A percentile compares a stretch with the other conserved stretches of the same genome.
Conservation (phyloP, 2,113 vertebrate species). For the Murina feae region DNA sequence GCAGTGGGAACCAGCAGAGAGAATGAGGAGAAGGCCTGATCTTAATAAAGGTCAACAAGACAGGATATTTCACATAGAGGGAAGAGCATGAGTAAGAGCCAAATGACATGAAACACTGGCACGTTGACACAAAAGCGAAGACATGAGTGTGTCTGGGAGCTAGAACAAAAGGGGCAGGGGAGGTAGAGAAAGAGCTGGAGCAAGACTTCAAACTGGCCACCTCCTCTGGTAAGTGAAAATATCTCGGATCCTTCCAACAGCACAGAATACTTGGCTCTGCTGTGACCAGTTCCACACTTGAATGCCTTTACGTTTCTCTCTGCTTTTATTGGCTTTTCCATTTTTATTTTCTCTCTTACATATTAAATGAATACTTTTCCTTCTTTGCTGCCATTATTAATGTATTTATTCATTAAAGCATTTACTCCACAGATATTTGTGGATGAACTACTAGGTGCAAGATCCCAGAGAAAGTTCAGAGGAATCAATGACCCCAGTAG, state of each 20-base stretch:
- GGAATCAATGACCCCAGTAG: neutral
- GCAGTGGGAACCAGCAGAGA: too few species aligned
- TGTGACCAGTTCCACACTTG: rapidly evolving
- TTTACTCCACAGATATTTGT: neutral
- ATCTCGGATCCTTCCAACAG: rapidly evolving
- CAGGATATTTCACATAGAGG: neutral
- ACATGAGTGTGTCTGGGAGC: neutral
- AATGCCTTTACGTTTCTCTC: neutral
- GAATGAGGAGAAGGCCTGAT: neutral
- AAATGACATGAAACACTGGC: neutral
- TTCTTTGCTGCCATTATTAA: neutral
- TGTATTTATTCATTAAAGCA: neutral
- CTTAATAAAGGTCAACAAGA: neutral
- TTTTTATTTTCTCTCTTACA: neutral
- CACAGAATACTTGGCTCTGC: rapidly evolving
- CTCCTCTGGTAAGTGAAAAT: neutral
- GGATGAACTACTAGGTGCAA: neutral
- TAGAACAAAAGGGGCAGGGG: neutral
- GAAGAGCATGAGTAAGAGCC: neutral
- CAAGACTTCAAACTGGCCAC: rapidly evolving
- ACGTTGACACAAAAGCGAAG: neutral
- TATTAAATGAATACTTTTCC: neutral
- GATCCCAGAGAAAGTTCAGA: neutral
- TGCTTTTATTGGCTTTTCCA: neutral
- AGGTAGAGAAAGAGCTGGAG: neutral